Conservation (phyloP, 2,797 vertebrate genomes). For the Karalla daura region DNA sequence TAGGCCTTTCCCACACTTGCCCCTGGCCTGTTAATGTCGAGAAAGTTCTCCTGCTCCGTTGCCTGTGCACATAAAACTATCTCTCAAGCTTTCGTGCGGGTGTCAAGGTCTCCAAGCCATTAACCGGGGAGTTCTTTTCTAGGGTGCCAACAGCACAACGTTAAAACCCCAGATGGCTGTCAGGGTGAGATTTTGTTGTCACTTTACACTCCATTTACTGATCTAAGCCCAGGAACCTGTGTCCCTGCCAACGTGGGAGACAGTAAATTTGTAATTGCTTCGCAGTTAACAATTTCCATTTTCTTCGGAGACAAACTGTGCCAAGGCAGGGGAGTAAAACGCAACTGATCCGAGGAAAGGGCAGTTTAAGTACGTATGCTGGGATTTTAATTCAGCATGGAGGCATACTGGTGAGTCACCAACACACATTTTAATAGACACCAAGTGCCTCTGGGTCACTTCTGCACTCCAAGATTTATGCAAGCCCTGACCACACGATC, state of each 20-base stretch:
- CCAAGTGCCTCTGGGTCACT: constrained; percentile 26
- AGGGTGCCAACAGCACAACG: constrained; percentile 65
- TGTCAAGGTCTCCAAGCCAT: constrained; percentile 65
- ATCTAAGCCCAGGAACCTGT: constrained; percentile 38
- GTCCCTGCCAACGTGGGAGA: constrained; percentile 44
- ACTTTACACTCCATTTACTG: constrained; percentile 56
- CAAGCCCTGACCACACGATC: constrained; percentile 17
- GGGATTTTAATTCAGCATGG: constrained; percentile 27
- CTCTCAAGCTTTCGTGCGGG: constrained; percentile 53
- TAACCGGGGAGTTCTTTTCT: constrained; percentile 60
- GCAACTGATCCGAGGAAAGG: constrained; percentile 22
- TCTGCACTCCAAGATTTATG: constrained; percentile 29
- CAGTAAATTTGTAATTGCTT: constrained; percentile 58
- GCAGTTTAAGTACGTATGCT: constrained; percentile 3
- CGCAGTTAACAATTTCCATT: constrained; percentile 67
- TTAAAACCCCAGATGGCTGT: constrained; percentile 62
- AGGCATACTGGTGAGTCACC: constrained; percentile 41
- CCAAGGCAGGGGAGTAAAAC: constrained; percentile 28
- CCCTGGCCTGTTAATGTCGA: constrained; percentile 29
- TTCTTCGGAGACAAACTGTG: constrained; percentile 33
- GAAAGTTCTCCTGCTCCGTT: constrained; percentile 33
- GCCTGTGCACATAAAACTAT: constrained; percentile 57
- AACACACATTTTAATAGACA: constrained; percentile 41
- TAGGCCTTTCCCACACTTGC: constrained; percentile 70
- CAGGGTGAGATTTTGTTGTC: constrained; percentile 65